A percentile compares a stretch with the other conserved stretches of the same genome.
Evolutionary conservation across 1,140 invertebrate genomes (phyloP).

Genomic region (Drosophila eugracilis): DNA sequence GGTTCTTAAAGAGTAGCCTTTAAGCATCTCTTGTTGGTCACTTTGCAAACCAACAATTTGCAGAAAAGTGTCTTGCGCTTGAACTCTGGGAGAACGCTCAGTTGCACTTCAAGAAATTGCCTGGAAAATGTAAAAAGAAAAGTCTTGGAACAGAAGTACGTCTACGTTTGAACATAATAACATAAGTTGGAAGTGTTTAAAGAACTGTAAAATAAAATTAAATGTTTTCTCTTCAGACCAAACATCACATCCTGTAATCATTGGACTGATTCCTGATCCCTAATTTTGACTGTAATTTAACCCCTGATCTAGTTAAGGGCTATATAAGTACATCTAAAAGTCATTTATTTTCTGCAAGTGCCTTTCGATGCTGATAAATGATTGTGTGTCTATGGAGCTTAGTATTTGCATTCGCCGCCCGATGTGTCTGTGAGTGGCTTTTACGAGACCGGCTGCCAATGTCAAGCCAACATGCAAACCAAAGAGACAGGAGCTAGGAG

Average conservation of each 20-base stretch:
- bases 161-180: no score
- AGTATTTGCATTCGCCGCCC: conserved; percentile 67
- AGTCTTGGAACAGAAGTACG: no score
- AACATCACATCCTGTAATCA: no score
- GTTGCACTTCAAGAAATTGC: conserved; percentile 2
- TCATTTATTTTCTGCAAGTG: conserved; percentile 2
- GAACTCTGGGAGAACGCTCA: not conserved
- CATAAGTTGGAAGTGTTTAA: no score
- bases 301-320: no score
- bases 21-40: conserved; percentile 27
- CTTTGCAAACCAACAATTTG: conserved; percentile 17
- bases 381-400: conserved; percentile 68
- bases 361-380: conserved; percentile 63
- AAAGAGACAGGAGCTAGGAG: conserved; percentile 5
- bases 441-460: conserved; percentile 68
- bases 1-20: conserved; percentile 40
- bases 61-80: conserved; percentile 2
- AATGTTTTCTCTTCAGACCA: no score
- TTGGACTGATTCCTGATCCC: no score
- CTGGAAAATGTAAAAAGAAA: not conserved
- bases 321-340: no score
- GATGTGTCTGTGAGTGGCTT: conserved; percentile 60
- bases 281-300: no score
- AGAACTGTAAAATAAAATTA: no score
- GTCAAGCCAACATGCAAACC: conserved; percentile 68